A percentile compares a stretch with the other conserved stretches of the same genome.
Evolutionary conservation across 2,113 vertebrate genomes (phyloP).

Genomic region (Hydropotes inermis): DNA sequence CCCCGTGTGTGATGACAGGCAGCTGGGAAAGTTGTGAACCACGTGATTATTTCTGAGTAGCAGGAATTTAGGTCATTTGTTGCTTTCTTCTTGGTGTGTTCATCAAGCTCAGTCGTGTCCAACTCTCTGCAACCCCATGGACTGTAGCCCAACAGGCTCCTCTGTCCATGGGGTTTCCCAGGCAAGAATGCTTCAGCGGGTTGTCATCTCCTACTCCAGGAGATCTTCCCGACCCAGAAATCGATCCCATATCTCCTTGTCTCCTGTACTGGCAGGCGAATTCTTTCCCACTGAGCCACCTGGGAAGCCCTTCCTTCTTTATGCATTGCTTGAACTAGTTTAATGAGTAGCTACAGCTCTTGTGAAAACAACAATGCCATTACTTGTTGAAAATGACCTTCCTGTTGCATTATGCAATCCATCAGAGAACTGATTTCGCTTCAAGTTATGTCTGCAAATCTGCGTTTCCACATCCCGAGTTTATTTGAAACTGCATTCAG

Average conservation of each 20-base stretch:
- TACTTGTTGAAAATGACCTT: accelerated
- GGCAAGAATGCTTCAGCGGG: not conserved
- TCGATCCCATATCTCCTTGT: not conserved
- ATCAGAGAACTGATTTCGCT: not conserved
- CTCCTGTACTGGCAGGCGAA: not conserved
- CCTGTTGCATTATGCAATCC: accelerated
- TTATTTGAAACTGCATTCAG: accelerated
- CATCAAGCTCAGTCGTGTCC: not conserved
- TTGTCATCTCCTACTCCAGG: not conserved
- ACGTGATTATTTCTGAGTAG: accelerated
- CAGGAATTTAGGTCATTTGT: not conserved
- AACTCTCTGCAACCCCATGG: not conserved
- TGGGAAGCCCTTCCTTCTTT: not conserved
- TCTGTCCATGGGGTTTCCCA: not conserved
- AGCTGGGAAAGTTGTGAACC: accelerated
- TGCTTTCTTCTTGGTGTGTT: not conserved
- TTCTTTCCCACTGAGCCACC: not conserved
- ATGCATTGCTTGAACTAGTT: accelerated
- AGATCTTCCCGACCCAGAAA: not conserved
- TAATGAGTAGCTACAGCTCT: not conserved
- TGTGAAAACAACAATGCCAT: not conserved
- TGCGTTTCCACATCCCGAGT: accelerated
- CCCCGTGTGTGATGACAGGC: accelerated
- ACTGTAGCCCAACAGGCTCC: not conserved
- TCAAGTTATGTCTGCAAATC: accelerated